Conservation (phyloP, 1,140 invertebrate genomes). For the Halesus radiatus region DNA sequence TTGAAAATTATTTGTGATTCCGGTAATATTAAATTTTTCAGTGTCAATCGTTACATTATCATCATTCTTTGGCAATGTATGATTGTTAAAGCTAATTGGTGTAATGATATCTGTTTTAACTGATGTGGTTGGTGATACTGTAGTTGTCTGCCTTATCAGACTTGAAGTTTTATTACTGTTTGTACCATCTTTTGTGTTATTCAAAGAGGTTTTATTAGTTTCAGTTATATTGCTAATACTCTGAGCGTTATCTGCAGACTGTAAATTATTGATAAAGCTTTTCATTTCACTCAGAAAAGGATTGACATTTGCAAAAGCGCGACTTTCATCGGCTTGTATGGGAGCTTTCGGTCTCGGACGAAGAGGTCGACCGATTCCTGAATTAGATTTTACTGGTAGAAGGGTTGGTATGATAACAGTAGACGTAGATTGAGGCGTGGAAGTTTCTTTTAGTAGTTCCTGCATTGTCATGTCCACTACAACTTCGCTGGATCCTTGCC, state of each 20-base stretch:
- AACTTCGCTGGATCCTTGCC: slow-evolving; percentile 62
- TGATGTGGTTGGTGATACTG: slow-evolving; percentile 58
- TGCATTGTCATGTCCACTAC: slow-evolving; percentile 61
- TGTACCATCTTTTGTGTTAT: slow-evolving; percentile 39
- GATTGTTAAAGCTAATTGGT: slow-evolving; percentile 54
- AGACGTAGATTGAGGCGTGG: slow-evolving; percentile 59
- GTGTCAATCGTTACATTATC: slow-evolving; percentile 29
- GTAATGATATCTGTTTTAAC: slow-evolving; percentile 59
- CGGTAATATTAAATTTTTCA: not conserved
- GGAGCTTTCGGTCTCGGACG: slow-evolving; percentile 68
- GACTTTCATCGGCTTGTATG: slow-evolving; percentile 56
- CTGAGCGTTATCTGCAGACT: slow-evolving; percentile 33
- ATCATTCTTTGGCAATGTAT: not conserved
- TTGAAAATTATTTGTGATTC: not conserved
- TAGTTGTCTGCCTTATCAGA: slow-evolving; percentile 38
- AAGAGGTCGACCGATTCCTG: slow-evolving; percentile 71
- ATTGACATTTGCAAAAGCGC: slow-evolving; percentile 59
- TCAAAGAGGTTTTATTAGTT: slow-evolving; percentile 6
- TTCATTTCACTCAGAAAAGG: slow-evolving; percentile 57
- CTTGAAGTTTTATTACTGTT: slow-evolving; percentile 59
- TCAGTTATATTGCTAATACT: slow-evolving; percentile 5
- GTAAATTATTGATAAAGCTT: slow-evolving; percentile 60
- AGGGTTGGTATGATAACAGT: slow-evolving; percentile 71
- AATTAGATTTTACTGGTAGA: slow-evolving; percentile 75
- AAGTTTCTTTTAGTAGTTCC: slow-evolving; percentile 58